Percentiles rank a stretch among this genome's conserved stretches.
These are phyloP conservation scores for Ifrita kowaldi DNA, from an alignment of 2,113 vertebrate species.

Conservation along the genomic window DNA sequence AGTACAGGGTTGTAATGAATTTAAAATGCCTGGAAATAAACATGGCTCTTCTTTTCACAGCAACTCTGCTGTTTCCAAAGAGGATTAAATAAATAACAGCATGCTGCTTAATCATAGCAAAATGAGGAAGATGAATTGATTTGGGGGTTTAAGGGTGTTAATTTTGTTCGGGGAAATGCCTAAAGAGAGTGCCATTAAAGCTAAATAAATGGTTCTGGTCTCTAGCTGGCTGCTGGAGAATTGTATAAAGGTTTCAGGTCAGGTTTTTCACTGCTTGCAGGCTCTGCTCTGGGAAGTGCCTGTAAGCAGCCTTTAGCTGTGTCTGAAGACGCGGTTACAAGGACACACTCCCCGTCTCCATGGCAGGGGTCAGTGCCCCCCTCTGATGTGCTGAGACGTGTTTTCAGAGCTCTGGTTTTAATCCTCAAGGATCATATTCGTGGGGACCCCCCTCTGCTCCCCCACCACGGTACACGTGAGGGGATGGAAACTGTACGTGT, in stretches of 20 bases:
- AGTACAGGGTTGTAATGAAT: neutral
- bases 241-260: neutral
- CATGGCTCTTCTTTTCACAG: neutral
- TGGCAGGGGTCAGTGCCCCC: neutral
- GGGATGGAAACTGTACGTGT: neutral
- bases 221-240: neutral
- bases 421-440: neutral
- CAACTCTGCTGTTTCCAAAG: neutral
- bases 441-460: neutral
- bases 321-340: neutral
- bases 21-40: slow-evolving; percentile 8
- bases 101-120: neutral
- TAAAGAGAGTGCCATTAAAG: neutral
- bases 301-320: neutral
- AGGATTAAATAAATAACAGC: slow-evolving; percentile 25
- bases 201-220: neutral
- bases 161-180: slow-evolving; percentile 7
- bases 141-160: slow-evolving; percentile 1
- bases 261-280: neutral
- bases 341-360: accelerated
- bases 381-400: neutral
- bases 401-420: neutral
- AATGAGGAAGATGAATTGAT: neutral
- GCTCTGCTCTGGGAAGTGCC: neutral
- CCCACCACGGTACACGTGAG: neutral